Conservation (phyloP, 2,113 vertebrate species). For the Sus scrofa region T2T-Sscrofa CM000812.6:227057001-227057500, state of each 20-base stretch:
- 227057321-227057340: neutral
- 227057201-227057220: neutral
- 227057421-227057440: neutral
- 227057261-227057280: neutral
- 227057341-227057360: neutral
- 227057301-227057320: neutral
- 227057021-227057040: neutral
- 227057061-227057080: neutral
- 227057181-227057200: neutral
- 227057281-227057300: neutral
- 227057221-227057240: conserved; percentile 43
- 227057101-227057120: neutral
- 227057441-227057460: conserved; percentile 36
- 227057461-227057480: neutral
- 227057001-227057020: neutral
- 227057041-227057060: neutral
- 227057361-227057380: neutral
- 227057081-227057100: neutral
- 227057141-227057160: neutral
- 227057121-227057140: neutral
- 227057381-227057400: neutral
- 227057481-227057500: neutral
- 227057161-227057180: neutral
- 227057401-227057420: neutral
- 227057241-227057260: neutral